Conservation (phyloP, 1,140 invertebrate genomes). For the Neodiprion virginianus region DNA sequence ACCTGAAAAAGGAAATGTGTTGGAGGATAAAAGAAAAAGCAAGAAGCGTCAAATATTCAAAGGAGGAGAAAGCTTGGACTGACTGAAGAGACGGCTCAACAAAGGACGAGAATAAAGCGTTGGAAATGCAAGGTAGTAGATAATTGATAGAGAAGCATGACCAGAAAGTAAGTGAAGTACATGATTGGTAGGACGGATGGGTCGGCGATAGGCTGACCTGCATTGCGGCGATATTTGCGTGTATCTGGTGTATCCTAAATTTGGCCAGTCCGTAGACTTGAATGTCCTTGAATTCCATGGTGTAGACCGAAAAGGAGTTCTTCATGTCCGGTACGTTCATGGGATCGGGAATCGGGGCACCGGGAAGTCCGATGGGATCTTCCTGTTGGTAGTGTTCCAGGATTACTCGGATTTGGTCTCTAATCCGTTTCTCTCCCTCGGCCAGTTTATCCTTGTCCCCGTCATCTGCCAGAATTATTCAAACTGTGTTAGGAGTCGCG, state of each 20-base stretch:
- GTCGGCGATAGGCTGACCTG: slow-evolving; percentile 57
- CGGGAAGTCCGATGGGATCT: slow-evolving; percentile 79
- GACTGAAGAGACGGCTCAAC: no score
- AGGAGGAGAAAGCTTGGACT: background rate
- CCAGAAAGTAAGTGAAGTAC: background rate
- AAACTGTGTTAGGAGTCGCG: no score
- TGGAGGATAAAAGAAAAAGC: slow-evolving; percentile 18
- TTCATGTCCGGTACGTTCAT: slow-evolving; percentile 80
- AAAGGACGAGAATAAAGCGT: no score
- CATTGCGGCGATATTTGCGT: slow-evolving; percentile 72
- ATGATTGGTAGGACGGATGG: background rate
- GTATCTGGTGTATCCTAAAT: slow-evolving; percentile 74
- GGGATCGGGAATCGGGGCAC: slow-evolving; percentile 78
- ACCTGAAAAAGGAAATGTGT: slow-evolving; percentile 60
- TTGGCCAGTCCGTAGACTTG: slow-evolving; percentile 78
- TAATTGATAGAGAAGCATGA: background rate
- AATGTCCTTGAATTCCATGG: slow-evolving; percentile 74
- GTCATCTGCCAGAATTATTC: slow-evolving; percentile 19
- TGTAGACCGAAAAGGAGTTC: slow-evolving; percentile 72
- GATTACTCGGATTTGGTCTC: slow-evolving; percentile 73
- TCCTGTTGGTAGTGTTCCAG: slow-evolving; percentile 84
- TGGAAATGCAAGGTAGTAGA: no score
- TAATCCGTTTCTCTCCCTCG: slow-evolving; percentile 69
- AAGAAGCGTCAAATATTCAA: background rate
- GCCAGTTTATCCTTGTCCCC: slow-evolving; percentile 45